Base-by-base conservation (phyloP, 2,888 invertebrate genomes). In the Scaptomyza flava region DNA sequence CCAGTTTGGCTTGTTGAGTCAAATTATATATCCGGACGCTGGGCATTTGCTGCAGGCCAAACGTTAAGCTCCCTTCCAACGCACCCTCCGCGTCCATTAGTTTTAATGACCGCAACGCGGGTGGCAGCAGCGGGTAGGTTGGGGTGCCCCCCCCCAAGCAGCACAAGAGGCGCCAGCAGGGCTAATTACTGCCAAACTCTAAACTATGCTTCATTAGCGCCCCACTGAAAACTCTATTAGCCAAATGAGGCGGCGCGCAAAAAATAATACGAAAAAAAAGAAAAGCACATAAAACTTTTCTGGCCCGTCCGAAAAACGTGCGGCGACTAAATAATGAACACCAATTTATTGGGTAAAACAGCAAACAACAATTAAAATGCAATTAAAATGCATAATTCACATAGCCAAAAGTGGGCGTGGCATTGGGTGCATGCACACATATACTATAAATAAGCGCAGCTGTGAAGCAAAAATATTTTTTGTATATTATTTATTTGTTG, bases 171-270 rank as follows among this genome's bases (percentile, higher is more conserved):
- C 51, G 41, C 42, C 54, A n/a, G 64, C 58, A 38, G 56, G 62
- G 71, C 85, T 82, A 82, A 82, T 82, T 82, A 75, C 68, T 68
- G 70, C 57, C 68, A 77, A 66, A 73, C 63, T 79, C 59, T 38
- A 68, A 76, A 84, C 63, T 84, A 84, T 81, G 84, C 81, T 81
- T 81, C 79, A 81, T 81, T 83, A 81, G 84, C 73, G 65, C 48
- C 43, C 46, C 45, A 65, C 70, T 68, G 68, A 62, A 72, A 84
- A 73, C 85, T 81, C 71, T 79, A 79, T 81, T 79, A 85, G 77
- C 70, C 82, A 73, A 82, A 82, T 72, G 68, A 77, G 81, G 46
- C 43, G 14, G 41, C 33, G 14, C 34, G 7, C 41, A 31, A 14
- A 42, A 54, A 27, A 14, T 9, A 38, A 14, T 6, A 14, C 6